phyloP scores from a whole-genome alignment of 2,888 invertebrate species.

The Parapristionchus giblindavisi region DNA sequence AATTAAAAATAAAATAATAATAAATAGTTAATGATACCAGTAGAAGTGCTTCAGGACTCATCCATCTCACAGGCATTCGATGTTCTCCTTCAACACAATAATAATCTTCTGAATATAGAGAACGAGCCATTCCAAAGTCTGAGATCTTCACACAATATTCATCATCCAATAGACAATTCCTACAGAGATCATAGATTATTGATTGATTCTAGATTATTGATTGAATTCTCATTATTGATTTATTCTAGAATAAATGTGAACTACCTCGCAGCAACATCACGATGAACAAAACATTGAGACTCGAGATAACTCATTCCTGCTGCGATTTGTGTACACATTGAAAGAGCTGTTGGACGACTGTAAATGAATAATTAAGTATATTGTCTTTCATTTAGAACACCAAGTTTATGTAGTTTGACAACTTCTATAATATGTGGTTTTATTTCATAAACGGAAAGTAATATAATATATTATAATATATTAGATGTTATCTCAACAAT shows the following conservation, averaged over 20 bases:
- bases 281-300: slow-evolving; percentile 87
- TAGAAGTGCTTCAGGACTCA: slow-evolving; percentile 62
- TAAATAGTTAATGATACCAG: too few species aligned
- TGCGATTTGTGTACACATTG: slow-evolving; percentile 77
- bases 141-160: slow-evolving; percentile 72
- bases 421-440: too few species aligned
- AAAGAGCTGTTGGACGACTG: slow-evolving; percentile 44
- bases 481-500: too few species aligned
- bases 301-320: slow-evolving; percentile 90
- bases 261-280: slow-evolving; percentile 76
- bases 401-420: too few species aligned
- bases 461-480: too few species aligned
- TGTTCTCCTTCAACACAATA: slow-evolving; percentile 72
- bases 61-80: slow-evolving; percentile 79
- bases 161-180: slow-evolving; percentile 40
- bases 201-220: not conserved
- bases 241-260: not conserved
- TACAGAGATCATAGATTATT: not conserved
- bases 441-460: too few species aligned
- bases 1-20: not conserved
- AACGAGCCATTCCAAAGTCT: slow-evolving; percentile 86
- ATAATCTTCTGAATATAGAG: slow-evolving; percentile 83
- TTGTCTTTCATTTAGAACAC: not conserved
- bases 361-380: slow-evolving; percentile 14
- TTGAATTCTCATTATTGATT: not conserved